These are phyloP conservation scores for Autographa pulchrina DNA, from an alignment of 2,888 invertebrate species.

Conservation along the genomic window DNA sequence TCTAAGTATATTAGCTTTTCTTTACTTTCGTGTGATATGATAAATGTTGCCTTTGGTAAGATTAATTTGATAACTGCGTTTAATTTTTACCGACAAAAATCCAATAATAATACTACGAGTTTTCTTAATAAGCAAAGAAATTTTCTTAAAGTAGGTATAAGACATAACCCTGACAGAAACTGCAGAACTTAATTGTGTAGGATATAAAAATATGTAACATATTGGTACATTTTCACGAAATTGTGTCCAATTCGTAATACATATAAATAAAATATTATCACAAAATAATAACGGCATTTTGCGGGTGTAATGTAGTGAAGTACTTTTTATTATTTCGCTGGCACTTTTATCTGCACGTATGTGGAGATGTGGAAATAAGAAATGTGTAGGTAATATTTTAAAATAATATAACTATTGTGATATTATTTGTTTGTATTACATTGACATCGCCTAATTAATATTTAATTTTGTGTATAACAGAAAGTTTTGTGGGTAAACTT, in stretches of 20 bases:
- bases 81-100: not conserved
- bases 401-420: too few relatives aligned
- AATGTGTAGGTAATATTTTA: too few relatives aligned
- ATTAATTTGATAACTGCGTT: too few relatives aligned
- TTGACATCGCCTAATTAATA: too few relatives aligned
- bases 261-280: conserved; percentile 45
- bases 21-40: too few relatives aligned
- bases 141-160: not conserved
- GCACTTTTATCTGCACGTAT: not conserved
- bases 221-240: conserved; percentile 44
- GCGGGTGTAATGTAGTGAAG: conserved; percentile 19
- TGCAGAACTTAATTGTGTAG: conserved; percentile 45
- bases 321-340: conserved; percentile 19
- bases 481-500: too few relatives aligned
- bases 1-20: too few relatives aligned
- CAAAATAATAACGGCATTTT: conserved; percentile 28
- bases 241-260: conserved; percentile 41
- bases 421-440: too few relatives aligned
- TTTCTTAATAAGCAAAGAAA: not conserved
- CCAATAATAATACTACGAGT: not conserved
- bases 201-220: conserved; percentile 40
- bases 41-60: too few relatives aligned
- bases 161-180: conserved; percentile 32
- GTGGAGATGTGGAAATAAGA: not conserved
- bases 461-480: too few relatives aligned